Conservation (phyloP, 2,113 vertebrate genomes). For the Hoplias malabaricus region DNA sequence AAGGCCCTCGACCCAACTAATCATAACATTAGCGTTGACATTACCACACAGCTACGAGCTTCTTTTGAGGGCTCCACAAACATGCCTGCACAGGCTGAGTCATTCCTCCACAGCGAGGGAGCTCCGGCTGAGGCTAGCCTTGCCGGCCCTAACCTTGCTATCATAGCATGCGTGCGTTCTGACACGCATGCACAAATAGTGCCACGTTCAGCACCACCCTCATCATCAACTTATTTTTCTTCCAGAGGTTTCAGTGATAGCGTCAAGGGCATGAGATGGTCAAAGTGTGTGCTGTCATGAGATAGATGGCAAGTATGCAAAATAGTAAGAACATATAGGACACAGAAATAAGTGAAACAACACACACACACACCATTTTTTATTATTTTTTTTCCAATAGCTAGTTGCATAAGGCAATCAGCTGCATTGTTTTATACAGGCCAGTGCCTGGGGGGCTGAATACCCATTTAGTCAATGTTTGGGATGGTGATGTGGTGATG, state of each 20-base stretch:
- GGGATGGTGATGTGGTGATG: too few relatives aligned
- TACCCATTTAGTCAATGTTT: too few relatives aligned
- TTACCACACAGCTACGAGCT: conserved; percentile 90
- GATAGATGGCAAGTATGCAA: not conserved
- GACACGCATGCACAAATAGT: conserved; percentile 5
- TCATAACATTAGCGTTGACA: conserved; percentile 97
- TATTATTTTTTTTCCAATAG: too few relatives aligned
- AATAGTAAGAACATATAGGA: not conserved
- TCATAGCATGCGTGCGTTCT: conserved; percentile 12
- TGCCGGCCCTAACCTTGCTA: not conserved
- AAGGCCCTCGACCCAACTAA: conserved; percentile 85
- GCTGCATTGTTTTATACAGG: too few relatives aligned
- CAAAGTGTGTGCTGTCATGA: not conserved
- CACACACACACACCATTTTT: too few relatives aligned
- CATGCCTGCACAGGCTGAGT: conserved; percentile 86
- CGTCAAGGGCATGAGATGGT: not conserved
- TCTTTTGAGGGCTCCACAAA: conserved; percentile 87
- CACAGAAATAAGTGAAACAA: not conserved
- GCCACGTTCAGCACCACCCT: not conserved
- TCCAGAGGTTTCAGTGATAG: not conserved
- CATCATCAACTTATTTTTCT: not conserved
- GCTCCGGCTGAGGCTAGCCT: conserved; percentile 19
- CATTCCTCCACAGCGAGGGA: conserved; percentile 65
- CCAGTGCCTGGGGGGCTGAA: too few relatives aligned
- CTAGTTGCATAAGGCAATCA: too few relatives aligned